Conservation (phyloP, 2,113 vertebrate species). For the Caretta caretta region DNA sequence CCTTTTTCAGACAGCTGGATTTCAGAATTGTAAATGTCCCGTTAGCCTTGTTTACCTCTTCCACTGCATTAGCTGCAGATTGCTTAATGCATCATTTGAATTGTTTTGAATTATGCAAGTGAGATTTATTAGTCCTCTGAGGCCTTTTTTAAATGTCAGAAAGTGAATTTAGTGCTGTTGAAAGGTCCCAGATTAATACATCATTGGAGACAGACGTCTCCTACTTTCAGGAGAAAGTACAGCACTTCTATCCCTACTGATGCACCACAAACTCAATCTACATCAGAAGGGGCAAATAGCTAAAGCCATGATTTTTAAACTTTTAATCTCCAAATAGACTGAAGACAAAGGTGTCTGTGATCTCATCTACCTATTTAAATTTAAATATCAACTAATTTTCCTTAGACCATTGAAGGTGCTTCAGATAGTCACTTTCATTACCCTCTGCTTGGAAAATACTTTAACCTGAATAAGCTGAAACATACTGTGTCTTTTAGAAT, state of each 20-base stretch:
- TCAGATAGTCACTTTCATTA: not conserved
- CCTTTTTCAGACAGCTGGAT: not conserved
- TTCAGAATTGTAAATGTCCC: not conserved
- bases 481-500: not conserved
- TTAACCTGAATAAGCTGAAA: not conserved
- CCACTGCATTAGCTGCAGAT: not conserved
- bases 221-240: not conserved
- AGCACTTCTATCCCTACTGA: not conserved
- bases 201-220: not conserved
- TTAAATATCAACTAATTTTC: not conserved
- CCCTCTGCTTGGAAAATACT: not conserved
- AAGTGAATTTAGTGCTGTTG: not conserved
- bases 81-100: not conserved
- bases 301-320: not conserved
- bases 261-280: not conserved
- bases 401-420: not conserved
- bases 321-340: not conserved
- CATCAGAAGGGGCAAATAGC: accelerated
- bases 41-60: not conserved
- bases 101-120: not conserved
- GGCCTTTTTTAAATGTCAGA: not conserved
- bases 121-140: not conserved
- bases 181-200: not conserved
- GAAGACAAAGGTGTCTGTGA: not conserved
- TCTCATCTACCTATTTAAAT: not conserved